Evolutionary conservation across 2,797 vertebrate species (phyloP).

Genomic region (Clarias platycephalus): DNA sequence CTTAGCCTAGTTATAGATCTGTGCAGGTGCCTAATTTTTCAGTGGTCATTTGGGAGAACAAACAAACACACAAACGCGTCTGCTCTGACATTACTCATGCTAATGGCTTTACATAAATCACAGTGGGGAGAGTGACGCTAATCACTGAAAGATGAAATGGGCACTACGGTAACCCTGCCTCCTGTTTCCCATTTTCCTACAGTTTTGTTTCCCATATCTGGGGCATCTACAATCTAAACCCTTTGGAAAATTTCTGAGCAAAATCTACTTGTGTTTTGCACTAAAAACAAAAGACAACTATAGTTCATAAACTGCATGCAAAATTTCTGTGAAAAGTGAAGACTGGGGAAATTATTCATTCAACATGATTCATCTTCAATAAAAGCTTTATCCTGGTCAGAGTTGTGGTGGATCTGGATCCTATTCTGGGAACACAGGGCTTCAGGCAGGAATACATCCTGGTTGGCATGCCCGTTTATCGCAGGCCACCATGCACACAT

Average conservation of each 20-base stretch:
- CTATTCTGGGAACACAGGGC: background rate
- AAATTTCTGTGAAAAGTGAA: slow-evolving; percentile 15
- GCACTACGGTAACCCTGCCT: slow-evolving; percentile 56
- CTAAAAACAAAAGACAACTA: slow-evolving; percentile 55
- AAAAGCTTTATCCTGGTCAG: background rate
- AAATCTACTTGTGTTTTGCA: slow-evolving; percentile 40
- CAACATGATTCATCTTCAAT: background rate
- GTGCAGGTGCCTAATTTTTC: slow-evolving; percentile 65
- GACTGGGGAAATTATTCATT: slow-evolving; percentile 55
- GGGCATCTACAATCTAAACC: slow-evolving; percentile 39
- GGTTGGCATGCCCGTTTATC: background rate
- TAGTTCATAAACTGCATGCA: background rate
- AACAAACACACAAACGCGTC: slow-evolving; percentile 65
- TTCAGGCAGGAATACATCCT: background rate
- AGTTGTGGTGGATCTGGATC: background rate
- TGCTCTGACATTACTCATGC: slow-evolving; percentile 63
- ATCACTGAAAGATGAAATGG: slow-evolving; percentile 69
- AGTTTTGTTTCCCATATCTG: slow-evolving; percentile 38
- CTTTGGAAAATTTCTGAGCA: slow-evolving; percentile 29
- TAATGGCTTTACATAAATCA: slow-evolving; percentile 72
- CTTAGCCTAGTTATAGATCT: slow-evolving; percentile 62
- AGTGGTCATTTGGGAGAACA: slow-evolving; percentile 61
- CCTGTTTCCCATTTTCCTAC: slow-evolving; percentile 54
- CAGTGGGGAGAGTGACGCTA: slow-evolving; percentile 65
- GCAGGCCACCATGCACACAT: background rate